A percentile compares a stretch with the other conserved stretches of the same genome.
phyloP scores from a whole-genome alignment of 2,113 vertebrate species.

The Chaetodon trifascialis region DNA sequence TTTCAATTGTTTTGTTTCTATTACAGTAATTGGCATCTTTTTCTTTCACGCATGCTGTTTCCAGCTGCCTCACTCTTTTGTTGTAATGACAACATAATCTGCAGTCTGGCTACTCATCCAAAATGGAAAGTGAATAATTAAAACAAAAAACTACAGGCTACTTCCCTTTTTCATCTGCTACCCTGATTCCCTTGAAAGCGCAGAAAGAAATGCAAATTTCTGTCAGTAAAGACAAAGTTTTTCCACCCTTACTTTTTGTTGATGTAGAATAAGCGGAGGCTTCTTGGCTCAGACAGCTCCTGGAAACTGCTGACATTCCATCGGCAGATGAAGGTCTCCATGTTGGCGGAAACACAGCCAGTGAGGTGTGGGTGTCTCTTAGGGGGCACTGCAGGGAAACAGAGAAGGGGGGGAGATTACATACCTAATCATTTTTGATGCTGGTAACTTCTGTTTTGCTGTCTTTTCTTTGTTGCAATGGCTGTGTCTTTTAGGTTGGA shows the following conservation, averaged over 20 bases:
- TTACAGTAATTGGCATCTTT: not conserved
- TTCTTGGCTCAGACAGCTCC: constrained; percentile 80
- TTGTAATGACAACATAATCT: not conserved
- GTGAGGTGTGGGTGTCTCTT: constrained; percentile 83
- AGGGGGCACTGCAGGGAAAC: constrained; percentile 72
- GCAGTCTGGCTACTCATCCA: not conserved
- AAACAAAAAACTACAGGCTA: too few species aligned
- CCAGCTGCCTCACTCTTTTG: not conserved
- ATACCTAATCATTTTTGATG: not conserved
- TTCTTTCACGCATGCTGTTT: not conserved
- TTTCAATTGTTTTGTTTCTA: too few species aligned
- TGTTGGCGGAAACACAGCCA: constrained; percentile 90
- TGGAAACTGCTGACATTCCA: constrained; percentile 87
- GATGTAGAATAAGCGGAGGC: constrained; percentile 88
- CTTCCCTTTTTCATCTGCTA: not conserved
- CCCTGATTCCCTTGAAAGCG: not conserved
- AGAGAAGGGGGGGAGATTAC: not conserved
- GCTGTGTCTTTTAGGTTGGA: not conserved
- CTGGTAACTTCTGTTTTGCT: not conserved
- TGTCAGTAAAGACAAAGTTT: not conserved
- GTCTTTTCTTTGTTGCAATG: not conserved
- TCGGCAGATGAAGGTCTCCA: constrained; percentile 92
- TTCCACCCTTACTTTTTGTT: constrained; percentile 77
- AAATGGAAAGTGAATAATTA: not conserved
- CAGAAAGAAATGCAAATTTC: not conserved